These are phyloP conservation scores for Podarcis siculus DNA, from an alignment of 2,797 vertebrate genomes.

Conservation along the genomic window DNA sequence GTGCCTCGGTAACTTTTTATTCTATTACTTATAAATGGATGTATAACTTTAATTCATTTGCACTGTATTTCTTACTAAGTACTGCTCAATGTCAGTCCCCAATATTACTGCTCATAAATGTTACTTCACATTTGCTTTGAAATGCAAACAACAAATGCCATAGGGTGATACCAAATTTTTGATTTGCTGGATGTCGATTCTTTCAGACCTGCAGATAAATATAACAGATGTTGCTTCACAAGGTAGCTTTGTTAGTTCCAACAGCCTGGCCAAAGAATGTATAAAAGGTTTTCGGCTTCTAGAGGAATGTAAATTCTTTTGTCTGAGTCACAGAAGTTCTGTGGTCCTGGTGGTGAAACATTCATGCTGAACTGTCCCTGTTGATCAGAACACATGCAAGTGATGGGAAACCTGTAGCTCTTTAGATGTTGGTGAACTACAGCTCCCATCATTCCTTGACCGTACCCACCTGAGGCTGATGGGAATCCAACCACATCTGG, in stretches of 20 bases:
- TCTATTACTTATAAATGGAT: slow-evolving; percentile 7
- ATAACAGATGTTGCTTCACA: neutral
- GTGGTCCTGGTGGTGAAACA: neutral
- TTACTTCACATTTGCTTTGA: neutral
- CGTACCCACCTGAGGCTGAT: neutral
- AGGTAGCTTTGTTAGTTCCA: neutral
- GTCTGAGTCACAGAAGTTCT: neutral
- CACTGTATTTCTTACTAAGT: neutral
- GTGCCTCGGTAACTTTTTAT: slow-evolving; percentile 16
- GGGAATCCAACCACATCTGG: neutral
- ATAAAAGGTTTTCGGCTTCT: neutral
- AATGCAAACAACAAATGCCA: neutral
- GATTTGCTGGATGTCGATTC: neutral
- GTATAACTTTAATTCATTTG: neutral
- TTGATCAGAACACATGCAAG: neutral
- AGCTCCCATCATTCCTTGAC: neutral
- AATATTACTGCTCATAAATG: neutral
- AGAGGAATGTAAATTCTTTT: neutral
- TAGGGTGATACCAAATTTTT: neutral
- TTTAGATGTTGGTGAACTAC: neutral
- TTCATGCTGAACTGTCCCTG: neutral
- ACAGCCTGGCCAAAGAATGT: neutral
- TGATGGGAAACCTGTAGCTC: neutral
- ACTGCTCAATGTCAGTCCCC: neutral
- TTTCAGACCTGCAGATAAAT: neutral